Percentiles rank a stretch among this genome's conserved stretches.
phyloP scores from a whole-genome alignment of 1,140 invertebrate genomes.

The Drosophila varians region DNA sequence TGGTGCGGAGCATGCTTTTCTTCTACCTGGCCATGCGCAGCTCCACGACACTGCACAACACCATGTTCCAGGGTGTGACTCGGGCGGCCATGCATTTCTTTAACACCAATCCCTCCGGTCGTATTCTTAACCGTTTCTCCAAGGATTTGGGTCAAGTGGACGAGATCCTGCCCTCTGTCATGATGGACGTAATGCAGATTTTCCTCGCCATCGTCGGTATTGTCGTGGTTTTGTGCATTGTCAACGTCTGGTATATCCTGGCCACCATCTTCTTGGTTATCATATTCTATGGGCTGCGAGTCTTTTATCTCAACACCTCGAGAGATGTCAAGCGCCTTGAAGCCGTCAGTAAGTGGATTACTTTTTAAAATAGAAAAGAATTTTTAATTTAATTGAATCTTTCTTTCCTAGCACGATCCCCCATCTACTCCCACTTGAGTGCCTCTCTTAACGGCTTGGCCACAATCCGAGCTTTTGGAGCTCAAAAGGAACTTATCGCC shows the following conservation, averaged over 20 bases:
- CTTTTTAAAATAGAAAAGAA: background rate
- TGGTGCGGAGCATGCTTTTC: conserved; percentile 87
- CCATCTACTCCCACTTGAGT: conserved; percentile 94
- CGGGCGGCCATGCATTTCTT: conserved; percentile 92
- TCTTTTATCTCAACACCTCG: conserved; percentile 92
- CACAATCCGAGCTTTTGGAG: conserved; percentile 94
- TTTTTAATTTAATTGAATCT: background rate
- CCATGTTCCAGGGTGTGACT: conserved; percentile 91
- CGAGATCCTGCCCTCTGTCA: conserved; percentile 90
- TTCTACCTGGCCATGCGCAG: conserved; percentile 89
- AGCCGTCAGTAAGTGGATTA: conserved; percentile 90
- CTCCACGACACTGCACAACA: conserved; percentile 89
- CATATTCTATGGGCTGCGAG: conserved; percentile 89
- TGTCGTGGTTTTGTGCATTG: conserved; percentile 88
- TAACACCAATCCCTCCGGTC: conserved; percentile 90
- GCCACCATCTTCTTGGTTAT: conserved; percentile 88
- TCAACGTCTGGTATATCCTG: conserved; percentile 91
- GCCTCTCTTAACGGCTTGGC: conserved; percentile 94
- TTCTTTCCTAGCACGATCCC: conserved; percentile 88
- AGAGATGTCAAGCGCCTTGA: conserved; percentile 94
- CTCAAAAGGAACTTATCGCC: conserved; percentile 90
- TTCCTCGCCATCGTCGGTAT: conserved; percentile 89
- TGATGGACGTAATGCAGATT: conserved; percentile 91
- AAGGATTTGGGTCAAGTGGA: conserved; percentile 95
- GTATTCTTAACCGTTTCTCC: conserved; percentile 91